Conservation (phyloP, 2,888 invertebrate species). For the Thelaira solivaga region DNA sequence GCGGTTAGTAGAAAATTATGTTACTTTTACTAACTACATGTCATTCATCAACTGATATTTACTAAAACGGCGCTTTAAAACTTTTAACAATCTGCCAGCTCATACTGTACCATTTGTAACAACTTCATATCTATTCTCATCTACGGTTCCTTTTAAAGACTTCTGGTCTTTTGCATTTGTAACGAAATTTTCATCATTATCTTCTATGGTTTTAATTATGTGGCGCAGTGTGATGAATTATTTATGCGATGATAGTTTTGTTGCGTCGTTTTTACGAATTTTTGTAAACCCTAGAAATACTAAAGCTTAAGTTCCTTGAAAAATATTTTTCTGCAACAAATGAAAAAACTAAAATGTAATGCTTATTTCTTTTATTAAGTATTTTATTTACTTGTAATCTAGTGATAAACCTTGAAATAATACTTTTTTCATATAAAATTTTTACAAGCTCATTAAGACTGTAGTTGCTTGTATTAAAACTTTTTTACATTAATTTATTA, state of each 20-base stretch:
- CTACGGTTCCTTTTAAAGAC: slow-evolving; percentile 26
- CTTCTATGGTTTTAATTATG: slow-evolving; percentile 30
- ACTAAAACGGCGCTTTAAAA: slow-evolving; percentile 69
- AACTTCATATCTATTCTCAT: not conserved
- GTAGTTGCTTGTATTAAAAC: not conserved
- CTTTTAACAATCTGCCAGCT: slow-evolving; percentile 40
- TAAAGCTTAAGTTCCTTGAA: slow-evolving; percentile 45
- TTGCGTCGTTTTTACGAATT: slow-evolving; percentile 67
- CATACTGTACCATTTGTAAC: slow-evolving; percentile 25
- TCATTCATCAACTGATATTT: slow-evolving; percentile 77
- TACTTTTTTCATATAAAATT: not conserved
- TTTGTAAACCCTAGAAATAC: slow-evolving; percentile 67
- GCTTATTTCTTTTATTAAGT: not conserved
- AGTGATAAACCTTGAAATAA: not conserved
- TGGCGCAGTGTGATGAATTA: slow-evolving; percentile 64
- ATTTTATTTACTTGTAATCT: not conserved
- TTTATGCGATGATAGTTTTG: slow-evolving; percentile 62
- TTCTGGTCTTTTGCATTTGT: slow-evolving; percentile 12
- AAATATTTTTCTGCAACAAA: slow-evolving; percentile 33
- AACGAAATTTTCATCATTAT: slow-evolving; percentile 25
- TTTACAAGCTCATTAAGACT: not conserved
- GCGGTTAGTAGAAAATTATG: slow-evolving; percentile 86
- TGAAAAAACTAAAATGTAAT: not conserved
- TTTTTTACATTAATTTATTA: not conserved
- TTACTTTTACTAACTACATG: slow-evolving; percentile 77